Evolutionary conservation across 2,113 vertebrate species (phyloP).

Genomic region (Speoplatyrhinus poulsoni): DNA sequence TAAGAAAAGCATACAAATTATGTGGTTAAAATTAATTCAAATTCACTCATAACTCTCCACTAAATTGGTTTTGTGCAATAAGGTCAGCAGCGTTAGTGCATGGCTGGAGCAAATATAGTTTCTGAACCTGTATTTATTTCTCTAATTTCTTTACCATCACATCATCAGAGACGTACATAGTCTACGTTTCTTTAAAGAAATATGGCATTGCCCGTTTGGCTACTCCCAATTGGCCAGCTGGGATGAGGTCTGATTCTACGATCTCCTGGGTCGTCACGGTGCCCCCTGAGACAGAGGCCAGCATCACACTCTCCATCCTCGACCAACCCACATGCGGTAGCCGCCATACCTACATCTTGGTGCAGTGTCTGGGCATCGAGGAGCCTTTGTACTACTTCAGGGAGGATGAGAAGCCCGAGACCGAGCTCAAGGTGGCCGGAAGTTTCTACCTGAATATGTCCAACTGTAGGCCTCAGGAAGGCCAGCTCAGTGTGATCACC

Average conservation of each 20-base stretch:
- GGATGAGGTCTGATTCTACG: constrained; percentile 77
- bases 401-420: constrained; percentile 77
- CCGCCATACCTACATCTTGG: constrained; percentile 70
- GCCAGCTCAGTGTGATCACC: constrained; percentile 76
- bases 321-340: constrained; percentile 77
- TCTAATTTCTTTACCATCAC: neutral
- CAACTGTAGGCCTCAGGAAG: constrained; percentile 80
- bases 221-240: constrained; percentile 78
- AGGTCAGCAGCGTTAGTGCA: no score
- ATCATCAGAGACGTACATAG: constrained; percentile 81
- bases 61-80: neutral
- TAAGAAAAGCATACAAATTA: no score
- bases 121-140: neutral
- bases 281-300: constrained; percentile 73
- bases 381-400: constrained; percentile 71
- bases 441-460: constrained; percentile 91
- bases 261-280: constrained; percentile 85
- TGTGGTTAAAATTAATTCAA: no score
- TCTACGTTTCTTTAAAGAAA: constrained; percentile 76
- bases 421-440: constrained; percentile 56
- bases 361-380: constrained; percentile 60
- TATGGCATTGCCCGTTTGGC: constrained; percentile 74
- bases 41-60: neutral
- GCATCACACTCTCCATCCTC: constrained; percentile 75
- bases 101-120: no score